These are phyloP conservation scores for Callipepla squamata DNA, from an alignment of 2,113 vertebrate species.

Conservation along the genomic window DNA sequence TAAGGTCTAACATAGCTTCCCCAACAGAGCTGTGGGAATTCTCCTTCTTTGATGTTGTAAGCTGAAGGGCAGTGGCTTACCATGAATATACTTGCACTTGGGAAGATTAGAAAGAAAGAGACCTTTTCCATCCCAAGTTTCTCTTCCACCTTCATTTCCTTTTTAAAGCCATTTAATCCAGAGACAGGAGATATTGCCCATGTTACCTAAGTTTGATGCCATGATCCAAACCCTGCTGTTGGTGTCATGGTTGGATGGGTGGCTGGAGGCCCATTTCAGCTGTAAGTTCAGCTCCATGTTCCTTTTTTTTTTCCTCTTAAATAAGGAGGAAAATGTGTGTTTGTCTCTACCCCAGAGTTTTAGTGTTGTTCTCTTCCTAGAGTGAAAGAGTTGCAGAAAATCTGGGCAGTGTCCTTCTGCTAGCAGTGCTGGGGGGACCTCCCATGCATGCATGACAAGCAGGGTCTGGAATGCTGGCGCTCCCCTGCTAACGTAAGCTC, in stretches of 20 bases:
- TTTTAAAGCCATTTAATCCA: not conserved
- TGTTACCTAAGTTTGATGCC: not conserved
- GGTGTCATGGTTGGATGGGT: not conserved
- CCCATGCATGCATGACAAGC: not conserved
- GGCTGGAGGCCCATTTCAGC: not conserved
- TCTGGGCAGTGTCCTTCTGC: not conserved
- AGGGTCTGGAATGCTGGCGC: not conserved
- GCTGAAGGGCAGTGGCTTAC: not conserved
- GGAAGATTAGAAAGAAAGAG: not conserved
- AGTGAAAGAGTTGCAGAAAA: not conserved
- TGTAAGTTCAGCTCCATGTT: fast-evolving
- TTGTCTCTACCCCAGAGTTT: not conserved
- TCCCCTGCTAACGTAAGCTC: not conserved
- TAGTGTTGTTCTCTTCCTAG: not conserved
- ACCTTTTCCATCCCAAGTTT: not conserved
- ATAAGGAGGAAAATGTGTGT: not conserved
- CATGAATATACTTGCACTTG: fast-evolving
- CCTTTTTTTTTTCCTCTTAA: not conserved
- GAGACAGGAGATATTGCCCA: fast-evolving
- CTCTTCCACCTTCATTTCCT: not conserved
- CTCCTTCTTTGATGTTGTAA: not conserved
- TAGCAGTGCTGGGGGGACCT: fast-evolving
- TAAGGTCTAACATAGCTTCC: not conserved
- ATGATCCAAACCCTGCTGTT: not conserved
- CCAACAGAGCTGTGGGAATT: not conserved